Base-by-base conservation (phyloP, 2,113 vertebrate genomes). In the Cyprinodon variegatus region DNA sequence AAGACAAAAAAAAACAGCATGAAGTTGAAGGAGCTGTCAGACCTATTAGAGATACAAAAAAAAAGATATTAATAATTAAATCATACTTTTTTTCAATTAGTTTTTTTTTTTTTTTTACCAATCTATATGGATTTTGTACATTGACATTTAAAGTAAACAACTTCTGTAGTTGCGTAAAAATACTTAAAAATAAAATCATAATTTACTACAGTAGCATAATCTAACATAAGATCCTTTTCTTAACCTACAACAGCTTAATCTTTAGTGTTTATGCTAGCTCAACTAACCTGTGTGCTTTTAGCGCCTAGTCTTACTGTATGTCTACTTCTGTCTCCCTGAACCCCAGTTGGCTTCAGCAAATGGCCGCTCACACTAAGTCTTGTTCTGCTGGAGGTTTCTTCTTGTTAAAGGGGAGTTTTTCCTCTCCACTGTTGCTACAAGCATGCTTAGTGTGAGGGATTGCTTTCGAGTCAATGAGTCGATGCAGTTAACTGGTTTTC, bases 1-100 rank as follows among this genome's bases (percentile, higher is more conserved):
- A 99, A 98, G 59, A 97, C 96, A 86, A 99, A 99, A 92, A 99
- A 99, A 92, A 99, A 99, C 0, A 95, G 93, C 98, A 99, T 99
- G 94, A 97, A 99, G 91, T 98, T 98, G 93, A 99, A 99, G 75
- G 98, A 99, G 76, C 98, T 99, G 94, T 99, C 98, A 40, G 93
- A 96, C 95, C 98, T 99, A 83, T 60, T 43, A 29, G 69, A 41
- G 40, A 61, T 57, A 38, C 13, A 63, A 64, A 59, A 53, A 3
- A 39, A 38, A 22, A 20, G 82, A 39, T 65, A 46, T 41, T 70
- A 14, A 2, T 6, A 7, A 20, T 20, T 3, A 57, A 29, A 29
- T 20, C 20, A n/a, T 9, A 6, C 8, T 14, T 57, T 57, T 57
- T n/a, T 41, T 3, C 1, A 29, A 29, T 57, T 6, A 57, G 50